Evolutionary conservation across 2,113 vertebrate species (phyloP).

Genomic region (Todiramphus saurophagus): DNA sequence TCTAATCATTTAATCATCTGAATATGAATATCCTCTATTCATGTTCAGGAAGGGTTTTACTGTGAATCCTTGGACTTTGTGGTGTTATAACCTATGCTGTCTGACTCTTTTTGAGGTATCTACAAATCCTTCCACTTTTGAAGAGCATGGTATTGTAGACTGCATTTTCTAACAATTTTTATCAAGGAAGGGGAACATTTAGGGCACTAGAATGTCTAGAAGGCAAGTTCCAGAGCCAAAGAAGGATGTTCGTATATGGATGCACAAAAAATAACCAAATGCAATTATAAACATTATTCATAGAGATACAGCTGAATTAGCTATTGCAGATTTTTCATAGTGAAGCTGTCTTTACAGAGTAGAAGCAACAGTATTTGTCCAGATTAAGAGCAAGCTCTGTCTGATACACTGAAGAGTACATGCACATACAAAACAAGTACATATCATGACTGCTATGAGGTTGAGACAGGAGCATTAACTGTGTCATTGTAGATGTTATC

Average conservation of each 20-base stretch:
- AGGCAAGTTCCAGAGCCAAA: background rate
- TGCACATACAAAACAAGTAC: too few species aligned
- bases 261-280: background rate
- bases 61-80: constrained; percentile 2
- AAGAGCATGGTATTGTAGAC: background rate
- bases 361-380: background rate
- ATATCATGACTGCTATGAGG: background rate
- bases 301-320: background rate
- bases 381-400: background rate
- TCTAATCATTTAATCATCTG: constrained; percentile 7
- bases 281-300: background rate
- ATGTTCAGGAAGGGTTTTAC: background rate
- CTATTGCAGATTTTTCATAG: background rate
- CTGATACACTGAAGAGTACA: background rate
- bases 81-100: background rate
- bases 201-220: background rate
- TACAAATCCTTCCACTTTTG: background rate
- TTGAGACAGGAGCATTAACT: background rate
- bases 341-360: background rate
- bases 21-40: constrained; percentile 1
- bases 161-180: background rate
- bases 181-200: background rate
- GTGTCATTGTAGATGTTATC: background rate
- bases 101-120: background rate
- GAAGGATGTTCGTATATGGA: background rate